Conservation (phyloP, 2,888 invertebrate genomes). For the Pilophorus perplexus region DNA sequence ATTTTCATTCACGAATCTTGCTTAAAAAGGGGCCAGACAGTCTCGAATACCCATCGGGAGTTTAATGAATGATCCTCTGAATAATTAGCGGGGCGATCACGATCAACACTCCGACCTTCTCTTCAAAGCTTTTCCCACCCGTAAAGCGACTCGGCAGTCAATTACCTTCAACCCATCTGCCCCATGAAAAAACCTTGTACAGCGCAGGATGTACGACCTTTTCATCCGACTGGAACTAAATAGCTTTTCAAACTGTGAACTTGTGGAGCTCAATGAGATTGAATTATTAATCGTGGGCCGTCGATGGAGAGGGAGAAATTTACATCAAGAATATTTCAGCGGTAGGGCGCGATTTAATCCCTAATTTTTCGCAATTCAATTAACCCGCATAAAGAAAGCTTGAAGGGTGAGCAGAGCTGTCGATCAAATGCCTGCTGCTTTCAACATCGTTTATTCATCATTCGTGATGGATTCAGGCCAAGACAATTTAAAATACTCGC, state of each 20-base stretch:
- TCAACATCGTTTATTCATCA: too few relatives aligned
- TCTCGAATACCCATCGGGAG: background rate
- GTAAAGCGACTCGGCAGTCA: too few relatives aligned
- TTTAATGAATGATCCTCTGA: background rate
- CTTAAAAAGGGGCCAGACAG: background rate
- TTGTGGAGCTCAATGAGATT: background rate
- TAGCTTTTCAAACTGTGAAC: constrained; percentile 12
- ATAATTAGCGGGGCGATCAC: constrained; percentile 3
- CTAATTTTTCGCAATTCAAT: constrained; percentile 5
- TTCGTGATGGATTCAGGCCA: too few relatives aligned
- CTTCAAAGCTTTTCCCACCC: too few relatives aligned
- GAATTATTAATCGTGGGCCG: constrained; percentile 1
- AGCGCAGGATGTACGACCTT: background rate
- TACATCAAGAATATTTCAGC: background rate
- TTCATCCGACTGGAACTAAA: background rate
- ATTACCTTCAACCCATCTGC: too few relatives aligned
- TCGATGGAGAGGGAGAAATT: background rate
- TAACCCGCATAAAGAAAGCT: background rate
- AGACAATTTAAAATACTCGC: too few relatives aligned
- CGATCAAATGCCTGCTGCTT: too few relatives aligned
- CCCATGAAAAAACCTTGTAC: too few relatives aligned
- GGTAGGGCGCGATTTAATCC: background rate
- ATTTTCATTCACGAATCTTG: too few relatives aligned
- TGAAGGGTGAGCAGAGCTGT: background rate
- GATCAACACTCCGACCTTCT: background rate